Base-by-base conservation (phyloP, 2,888 invertebrate species). In the Coleophora deauratella region DNA sequence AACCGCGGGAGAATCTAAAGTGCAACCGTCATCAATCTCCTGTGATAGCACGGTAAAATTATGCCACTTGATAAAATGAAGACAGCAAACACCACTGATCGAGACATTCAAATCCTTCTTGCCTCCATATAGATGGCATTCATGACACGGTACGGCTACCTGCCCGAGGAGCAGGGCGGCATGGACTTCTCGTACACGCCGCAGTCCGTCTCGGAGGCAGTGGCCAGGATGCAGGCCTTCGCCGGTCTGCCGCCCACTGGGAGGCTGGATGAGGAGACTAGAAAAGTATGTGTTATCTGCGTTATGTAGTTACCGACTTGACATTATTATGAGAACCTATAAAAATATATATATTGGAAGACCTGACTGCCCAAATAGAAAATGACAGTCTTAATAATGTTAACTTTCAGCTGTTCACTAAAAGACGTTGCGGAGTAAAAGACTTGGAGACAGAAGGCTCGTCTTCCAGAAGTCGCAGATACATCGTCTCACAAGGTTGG, bases 241-340 rank as follows among this genome's bases (percentile, higher is more conserved):
- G 93, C 92, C 9, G 91, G 89, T 1, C 72, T 94, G 7, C 84
- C 89, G 33, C 82, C 89, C 59, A 93, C 92, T 0, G 94, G 94
- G 2, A 62, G 81, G 14, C 60, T 93, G 30, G 92, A 94, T 62
- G 74, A 84, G 15, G 80, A 78, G 1, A 94, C 93, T 0, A 69
- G 88, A 44, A 72, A 87, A 68, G 91, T 90, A 66, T 53, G 54
- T 44, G 11, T 10, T 7, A 3, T 28, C 10, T n/a, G n/a, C n/a
- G n/a, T n/a, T n/a, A n/a, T n/a, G n/a, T n/a, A n/a, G n/a, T n/a
- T n/a, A n/a, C n/a, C n/a, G n/a, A n/a, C n/a, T n/a, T n/a, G n/a
- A n/a, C n/a, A n/a, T n/a, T n/a, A n/a, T n/a, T n/a, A n/a, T n/a
- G n/a, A n/a, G n/a, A n/a, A n/a, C n/a, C n/a, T n/a, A n/a, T n/a